Evolutionary conservation across 2,888 invertebrate genomes (phyloP).

Genomic region (Pristionchus fissidentatus): DNA sequence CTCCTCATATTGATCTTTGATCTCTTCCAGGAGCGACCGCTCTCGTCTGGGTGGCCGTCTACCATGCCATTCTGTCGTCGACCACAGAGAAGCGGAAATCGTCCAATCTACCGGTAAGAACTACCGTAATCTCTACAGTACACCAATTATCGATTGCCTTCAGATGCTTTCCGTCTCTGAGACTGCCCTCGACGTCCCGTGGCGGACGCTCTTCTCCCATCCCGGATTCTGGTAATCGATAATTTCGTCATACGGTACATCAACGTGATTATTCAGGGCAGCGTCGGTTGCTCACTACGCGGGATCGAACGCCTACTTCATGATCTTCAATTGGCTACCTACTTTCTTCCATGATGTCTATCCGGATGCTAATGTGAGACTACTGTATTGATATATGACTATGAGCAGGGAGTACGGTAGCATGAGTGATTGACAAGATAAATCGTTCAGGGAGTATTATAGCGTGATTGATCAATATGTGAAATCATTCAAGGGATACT

Average conservation of each 20-base stretch:
- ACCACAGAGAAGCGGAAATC: constrained; percentile 25
- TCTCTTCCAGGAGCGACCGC: constrained; percentile 57
- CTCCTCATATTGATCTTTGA: constrained; percentile 30
- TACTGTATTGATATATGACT: too few species aligned
- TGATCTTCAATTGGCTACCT: constrained; percentile 84
- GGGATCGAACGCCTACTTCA: constrained; percentile 84
- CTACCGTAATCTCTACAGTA: neutral
- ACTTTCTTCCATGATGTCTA: constrained; percentile 85
- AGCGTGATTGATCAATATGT: too few species aligned
- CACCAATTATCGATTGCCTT: neutral
- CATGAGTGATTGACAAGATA: neutral
- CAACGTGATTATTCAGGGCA: constrained; percentile 78
- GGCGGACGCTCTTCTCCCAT: constrained; percentile 80
- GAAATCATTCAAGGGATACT: neutral
- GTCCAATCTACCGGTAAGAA: constrained; percentile 13
- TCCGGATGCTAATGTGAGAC: constrained; percentile 80
- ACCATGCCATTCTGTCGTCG: constrained; percentile 47
- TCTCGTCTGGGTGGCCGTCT: constrained; percentile 59
- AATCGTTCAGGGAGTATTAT: too few species aligned
- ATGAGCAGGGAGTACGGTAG: neutral
- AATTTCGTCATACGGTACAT: neutral
- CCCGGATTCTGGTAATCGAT: constrained; percentile 81
- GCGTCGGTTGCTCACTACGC: constrained; percentile 83
- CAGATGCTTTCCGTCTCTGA: constrained; percentile 10
- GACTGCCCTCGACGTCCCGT: constrained; percentile 79